A percentile compares a stretch with the other conserved stretches of the same genome.
phyloP scores from a whole-genome alignment of 1,140 invertebrate species.

The Leptinotarsa texana region DNA sequence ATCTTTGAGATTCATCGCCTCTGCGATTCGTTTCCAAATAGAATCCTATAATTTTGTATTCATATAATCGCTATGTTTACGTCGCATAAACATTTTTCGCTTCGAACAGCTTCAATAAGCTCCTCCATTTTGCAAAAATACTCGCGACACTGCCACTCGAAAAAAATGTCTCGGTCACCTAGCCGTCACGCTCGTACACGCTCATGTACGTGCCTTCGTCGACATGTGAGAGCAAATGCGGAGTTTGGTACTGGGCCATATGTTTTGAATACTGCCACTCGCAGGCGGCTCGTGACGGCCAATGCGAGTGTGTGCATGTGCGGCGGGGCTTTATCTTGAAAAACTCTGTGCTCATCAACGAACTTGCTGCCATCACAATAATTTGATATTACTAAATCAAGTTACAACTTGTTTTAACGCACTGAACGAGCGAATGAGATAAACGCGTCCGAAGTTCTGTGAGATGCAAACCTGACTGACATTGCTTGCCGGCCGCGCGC shows the following conservation, averaged over 20 bases:
- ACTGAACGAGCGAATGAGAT: too few species aligned
- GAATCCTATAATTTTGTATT: slow-evolving; percentile 26
- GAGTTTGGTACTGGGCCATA: not conserved
- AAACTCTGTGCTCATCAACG: too few species aligned
- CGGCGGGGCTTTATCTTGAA: slow-evolving; percentile 1
- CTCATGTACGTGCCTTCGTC: not conserved
- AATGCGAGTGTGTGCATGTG: slow-evolving; percentile 14
- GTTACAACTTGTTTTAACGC: too few species aligned
- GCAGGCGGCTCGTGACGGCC: not conserved
- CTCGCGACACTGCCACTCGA: slow-evolving; percentile 7
- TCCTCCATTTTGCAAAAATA: slow-evolving; percentile 21
- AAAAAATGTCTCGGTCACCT: not conserved
- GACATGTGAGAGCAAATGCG: not conserved
- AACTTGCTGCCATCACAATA: too few species aligned
- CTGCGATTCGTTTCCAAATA: slow-evolving; percentile 31
- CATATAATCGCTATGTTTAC: slow-evolving; percentile 27
- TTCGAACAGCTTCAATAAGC: slow-evolving; percentile 32
- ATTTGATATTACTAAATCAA: too few species aligned
- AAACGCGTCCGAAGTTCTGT: too few species aligned
- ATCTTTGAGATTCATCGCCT: slow-evolving; percentile 20
- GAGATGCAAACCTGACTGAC: too few species aligned
- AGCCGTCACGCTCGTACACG: not conserved
- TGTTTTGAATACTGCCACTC: not conserved
- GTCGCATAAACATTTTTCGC: slow-evolving; percentile 25
- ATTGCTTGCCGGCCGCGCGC: too few species aligned